Conservation (phyloP, 1,140 invertebrate species). For the Euura lappo region DNA sequence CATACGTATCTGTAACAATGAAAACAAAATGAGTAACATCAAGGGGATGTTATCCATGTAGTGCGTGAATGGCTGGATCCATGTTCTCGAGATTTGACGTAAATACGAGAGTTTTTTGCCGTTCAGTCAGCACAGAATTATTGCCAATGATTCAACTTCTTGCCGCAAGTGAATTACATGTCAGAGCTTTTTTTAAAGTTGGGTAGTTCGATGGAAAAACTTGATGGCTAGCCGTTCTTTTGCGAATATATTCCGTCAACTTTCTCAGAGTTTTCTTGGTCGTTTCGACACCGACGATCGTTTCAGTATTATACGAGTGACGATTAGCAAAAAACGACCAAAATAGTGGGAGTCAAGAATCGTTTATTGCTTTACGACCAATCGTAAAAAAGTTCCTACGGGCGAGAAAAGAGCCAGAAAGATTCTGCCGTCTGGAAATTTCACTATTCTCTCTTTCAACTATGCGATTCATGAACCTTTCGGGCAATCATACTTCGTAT, state of each 20-base stretch:
- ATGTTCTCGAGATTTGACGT: too few species aligned
- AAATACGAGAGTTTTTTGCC: too few species aligned
- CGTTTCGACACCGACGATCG: background rate
- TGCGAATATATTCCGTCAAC: background rate
- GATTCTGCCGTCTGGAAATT: background rate
- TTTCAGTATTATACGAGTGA: background rate
- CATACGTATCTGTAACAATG: too few species aligned
- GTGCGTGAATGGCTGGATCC: too few species aligned
- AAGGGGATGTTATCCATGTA: too few species aligned
- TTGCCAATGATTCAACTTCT: too few species aligned
- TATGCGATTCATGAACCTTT: background rate
- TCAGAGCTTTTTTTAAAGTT: background rate
- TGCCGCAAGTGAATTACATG: background rate
- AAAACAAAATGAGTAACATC: too few species aligned
- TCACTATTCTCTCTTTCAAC: background rate
- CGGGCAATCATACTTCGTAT: background rate
- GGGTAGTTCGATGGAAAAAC: background rate
- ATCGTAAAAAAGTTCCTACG: background rate
- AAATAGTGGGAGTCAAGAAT: background rate
- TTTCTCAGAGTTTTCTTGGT: background rate
- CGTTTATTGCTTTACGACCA: background rate
- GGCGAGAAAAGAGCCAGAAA: background rate
- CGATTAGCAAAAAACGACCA: constrained; percentile 1
- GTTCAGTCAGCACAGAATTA: too few species aligned
- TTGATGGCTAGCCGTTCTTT: background rate